These are phyloP conservation scores for Drosophila ananassae DNA, from an alignment of 1,140 invertebrate genomes.

Conservation along the genomic window DNA sequence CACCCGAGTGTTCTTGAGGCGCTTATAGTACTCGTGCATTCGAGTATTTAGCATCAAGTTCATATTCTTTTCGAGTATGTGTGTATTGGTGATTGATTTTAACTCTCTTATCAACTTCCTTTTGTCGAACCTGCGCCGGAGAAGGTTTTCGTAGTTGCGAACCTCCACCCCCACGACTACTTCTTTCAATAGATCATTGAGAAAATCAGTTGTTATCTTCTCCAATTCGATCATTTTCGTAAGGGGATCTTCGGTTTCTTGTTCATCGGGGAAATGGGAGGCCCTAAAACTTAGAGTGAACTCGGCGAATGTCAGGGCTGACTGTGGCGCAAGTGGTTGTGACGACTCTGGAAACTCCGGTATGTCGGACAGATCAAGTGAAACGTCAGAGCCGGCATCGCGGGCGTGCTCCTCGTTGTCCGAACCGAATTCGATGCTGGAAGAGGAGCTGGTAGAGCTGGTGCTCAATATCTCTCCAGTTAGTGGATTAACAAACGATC, in stretches of 20 bases:
- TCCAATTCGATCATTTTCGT: not conserved
- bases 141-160: not conserved
- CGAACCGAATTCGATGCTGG: not conserved
- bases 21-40: conserved; percentile 44
- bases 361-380: conserved; percentile 7
- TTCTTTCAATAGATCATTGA: conserved; percentile 16
- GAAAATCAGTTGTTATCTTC: not conserved
- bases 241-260: not conserved
- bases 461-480: not conserved
- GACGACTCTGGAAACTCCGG: not conserved
- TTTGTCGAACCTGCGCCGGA: conserved; percentile 24
- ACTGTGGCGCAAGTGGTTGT: not conserved
- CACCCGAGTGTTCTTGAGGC: conserved; percentile 11
- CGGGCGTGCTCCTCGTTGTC: not conserved
- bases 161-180: conserved; percentile 10
- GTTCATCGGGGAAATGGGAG: not conserved
- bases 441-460: not conserved
- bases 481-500: not conserved
- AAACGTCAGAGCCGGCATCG: not conserved
- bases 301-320: not conserved
- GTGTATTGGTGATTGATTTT: fast-evolving
- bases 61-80: not conserved
- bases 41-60: conserved; percentile 26
- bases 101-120: conserved; percentile 7
- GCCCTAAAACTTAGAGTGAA: too few relatives aligned